phyloP scores from a whole-genome alignment of 2,113 vertebrate genomes.

The Aegotheles bennettii region DNA sequence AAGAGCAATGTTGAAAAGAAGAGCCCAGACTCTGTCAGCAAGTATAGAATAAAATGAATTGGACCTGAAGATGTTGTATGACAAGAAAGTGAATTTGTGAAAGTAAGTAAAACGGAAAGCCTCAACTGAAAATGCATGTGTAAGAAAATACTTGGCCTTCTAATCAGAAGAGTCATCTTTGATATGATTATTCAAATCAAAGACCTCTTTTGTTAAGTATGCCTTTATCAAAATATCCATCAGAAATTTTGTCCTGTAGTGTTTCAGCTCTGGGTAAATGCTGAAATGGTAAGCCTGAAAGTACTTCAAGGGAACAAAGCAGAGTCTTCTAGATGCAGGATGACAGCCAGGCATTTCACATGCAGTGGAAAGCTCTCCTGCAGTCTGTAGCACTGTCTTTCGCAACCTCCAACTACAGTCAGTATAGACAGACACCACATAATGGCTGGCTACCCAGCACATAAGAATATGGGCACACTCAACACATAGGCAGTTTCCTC shows the following conservation, averaged over 20 bases:
- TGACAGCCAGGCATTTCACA: not conserved
- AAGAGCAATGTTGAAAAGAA: not conserved
- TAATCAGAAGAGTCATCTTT: not conserved
- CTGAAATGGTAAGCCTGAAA: not conserved
- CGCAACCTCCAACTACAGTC: not conserved
- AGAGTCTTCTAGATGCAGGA: not conserved
- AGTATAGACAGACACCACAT: not conserved
- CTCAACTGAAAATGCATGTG: not conserved
- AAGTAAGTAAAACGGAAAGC: conserved; percentile 24
- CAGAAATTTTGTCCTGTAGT: not conserved
- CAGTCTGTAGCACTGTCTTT: not conserved
- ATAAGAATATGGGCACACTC: not conserved
- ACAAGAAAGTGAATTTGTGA: conserved; percentile 19
- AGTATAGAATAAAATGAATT: not conserved
- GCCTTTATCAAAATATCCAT: conserved; percentile 26
- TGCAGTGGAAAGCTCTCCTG: not conserved
- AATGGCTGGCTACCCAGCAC: not conserved
- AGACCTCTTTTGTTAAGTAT: conserved; percentile 5
- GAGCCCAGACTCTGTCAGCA: not conserved
- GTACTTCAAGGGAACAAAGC: not conserved
- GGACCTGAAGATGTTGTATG: not conserved
- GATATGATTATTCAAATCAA: conserved; percentile 29
- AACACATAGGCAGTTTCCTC: not conserved
- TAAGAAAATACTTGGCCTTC: not conserved
- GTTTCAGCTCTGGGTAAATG: not conserved